Base-by-base conservation (phyloP, 2,113 vertebrate genomes). In the Condylura cristata region DNA sequence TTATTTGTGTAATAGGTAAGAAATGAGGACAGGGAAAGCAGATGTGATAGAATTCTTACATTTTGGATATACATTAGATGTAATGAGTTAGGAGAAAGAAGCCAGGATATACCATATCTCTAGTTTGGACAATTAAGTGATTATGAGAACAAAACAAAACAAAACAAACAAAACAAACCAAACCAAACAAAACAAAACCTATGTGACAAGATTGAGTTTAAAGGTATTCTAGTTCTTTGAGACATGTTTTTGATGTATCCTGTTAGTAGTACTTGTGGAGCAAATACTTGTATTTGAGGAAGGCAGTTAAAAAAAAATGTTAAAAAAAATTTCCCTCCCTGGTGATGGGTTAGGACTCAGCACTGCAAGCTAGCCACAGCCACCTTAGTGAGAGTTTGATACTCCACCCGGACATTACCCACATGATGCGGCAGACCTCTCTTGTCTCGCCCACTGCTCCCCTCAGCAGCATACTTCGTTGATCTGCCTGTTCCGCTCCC, bases 241-340 rank as follows among this genome's bases (percentile, higher is more conserved):
- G 32, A 14, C 10, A 51, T 72, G 8, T 86, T 82, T 78, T 34
- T 71, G 74, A 75, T 75, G 53, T 56, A 71, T 20, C 51, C 37
- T 85, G 11, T 93, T 85, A 89, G 30, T 86, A 48, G 24, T 65
- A 63, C 8, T 44, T 60, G 68, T 72, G 41, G 22, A 30, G 58
- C 10, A 95, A 75, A 86, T 61, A 88, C 51, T 95, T 34, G 51
- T 80, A 61, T 53, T 60, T 44, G 24, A 8, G 66, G 24, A 75
- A 86, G 11, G 13, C 9, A 44, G 14, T 68, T 88, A 68, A 58
- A 86, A 94, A 94, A 89, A 60, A 12, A 13, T 48, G 85, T 4
- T 30, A 82, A 82, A 80, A 63, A 89, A 74, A 6, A 5, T 80
- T 92, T 92, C n/a, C n/a, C n/a, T n/a, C n/a, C n/a, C n/a, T n/a